Conservation (phyloP, 2,888 invertebrate species). For the Listrodromus nycthemerus region DNA sequence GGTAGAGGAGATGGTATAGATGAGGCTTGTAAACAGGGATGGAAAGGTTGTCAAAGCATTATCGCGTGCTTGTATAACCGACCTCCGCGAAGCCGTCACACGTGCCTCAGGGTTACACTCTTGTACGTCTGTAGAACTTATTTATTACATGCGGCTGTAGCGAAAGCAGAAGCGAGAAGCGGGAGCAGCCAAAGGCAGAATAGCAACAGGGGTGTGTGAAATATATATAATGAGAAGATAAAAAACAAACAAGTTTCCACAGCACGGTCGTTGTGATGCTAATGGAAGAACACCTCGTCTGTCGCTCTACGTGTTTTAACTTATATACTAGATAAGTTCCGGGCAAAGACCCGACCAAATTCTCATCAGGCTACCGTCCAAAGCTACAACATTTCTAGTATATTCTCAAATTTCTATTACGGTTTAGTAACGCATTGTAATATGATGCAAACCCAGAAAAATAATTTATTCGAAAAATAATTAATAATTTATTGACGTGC, state of each 20-base stretch:
- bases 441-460: too few species aligned
- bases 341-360: too few species aligned
- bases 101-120: background rate
- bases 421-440: too few species aligned
- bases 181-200: background rate
- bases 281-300: background rate
- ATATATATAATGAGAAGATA: background rate
- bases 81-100: background rate
- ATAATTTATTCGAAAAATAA: too few species aligned
- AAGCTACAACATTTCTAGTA: too few species aligned
- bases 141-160: slow-evolving; percentile 25
- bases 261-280: background rate
- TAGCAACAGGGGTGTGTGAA: slow-evolving; percentile 17
- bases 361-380: too few species aligned
- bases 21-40: slow-evolving; percentile 57
- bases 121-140: slow-evolving; percentile 1
- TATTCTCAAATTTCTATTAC: too few species aligned
- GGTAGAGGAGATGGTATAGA: slow-evolving; percentile 1
- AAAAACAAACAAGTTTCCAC: slow-evolving; percentile 3
- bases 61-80: slow-evolving; percentile 30
- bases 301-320: background rate
- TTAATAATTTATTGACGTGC: too few species aligned
- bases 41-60: slow-evolving; percentile 60
- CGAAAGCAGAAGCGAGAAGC: too few species aligned
- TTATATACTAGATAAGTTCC: too few species aligned